Evolutionary conservation across 92 coral and sea anemone species (phyloP).

Genomic region (Isaurus tuberculatus): DNA sequence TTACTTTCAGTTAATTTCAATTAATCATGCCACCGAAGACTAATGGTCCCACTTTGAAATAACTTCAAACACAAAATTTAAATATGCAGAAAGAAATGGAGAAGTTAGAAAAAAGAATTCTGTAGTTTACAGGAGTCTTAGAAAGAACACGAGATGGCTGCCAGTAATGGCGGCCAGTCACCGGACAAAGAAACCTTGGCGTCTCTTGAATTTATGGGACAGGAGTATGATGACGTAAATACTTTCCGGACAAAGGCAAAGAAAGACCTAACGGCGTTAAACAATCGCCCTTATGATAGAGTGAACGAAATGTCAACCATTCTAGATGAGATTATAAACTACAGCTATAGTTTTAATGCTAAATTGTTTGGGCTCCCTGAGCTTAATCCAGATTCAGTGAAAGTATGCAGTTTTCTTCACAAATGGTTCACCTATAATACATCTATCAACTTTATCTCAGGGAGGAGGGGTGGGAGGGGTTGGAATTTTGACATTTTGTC

Average conservation of each 20-base stretch:
- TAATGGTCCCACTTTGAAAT: background rate
- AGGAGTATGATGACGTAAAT: background rate
- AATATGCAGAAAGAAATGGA: background rate
- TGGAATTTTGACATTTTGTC: conserved; percentile 27
- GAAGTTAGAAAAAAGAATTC: background rate
- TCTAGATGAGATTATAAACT: background rate
- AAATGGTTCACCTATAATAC: conserved; percentile 26
- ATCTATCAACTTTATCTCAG: conserved; percentile 9
- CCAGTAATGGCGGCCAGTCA: conserved; percentile 8
- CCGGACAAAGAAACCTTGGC: conserved; percentile 3
- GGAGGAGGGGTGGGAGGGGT: conserved; percentile 29
- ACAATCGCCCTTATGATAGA: background rate
- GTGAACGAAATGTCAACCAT: background rate
- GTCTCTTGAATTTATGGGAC: conserved; percentile 2
- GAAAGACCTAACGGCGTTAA: background rate
- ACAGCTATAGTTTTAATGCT: background rate
- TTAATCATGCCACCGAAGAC: background rate
- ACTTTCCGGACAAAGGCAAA: background rate
- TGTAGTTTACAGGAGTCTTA: background rate
- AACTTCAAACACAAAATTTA: background rate
- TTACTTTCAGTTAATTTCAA: background rate
- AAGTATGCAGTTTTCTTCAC: conserved; percentile 33
- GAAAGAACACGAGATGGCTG: background rate
- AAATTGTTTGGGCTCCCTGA: background rate
- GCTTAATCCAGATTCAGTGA: conserved; percentile 11